A percentile compares a stretch with the other conserved stretches of the same genome.
phyloP scores from a whole-genome alignment of 2,888 invertebrate genomes.

The Ornithoptera alexandrae region DNA sequence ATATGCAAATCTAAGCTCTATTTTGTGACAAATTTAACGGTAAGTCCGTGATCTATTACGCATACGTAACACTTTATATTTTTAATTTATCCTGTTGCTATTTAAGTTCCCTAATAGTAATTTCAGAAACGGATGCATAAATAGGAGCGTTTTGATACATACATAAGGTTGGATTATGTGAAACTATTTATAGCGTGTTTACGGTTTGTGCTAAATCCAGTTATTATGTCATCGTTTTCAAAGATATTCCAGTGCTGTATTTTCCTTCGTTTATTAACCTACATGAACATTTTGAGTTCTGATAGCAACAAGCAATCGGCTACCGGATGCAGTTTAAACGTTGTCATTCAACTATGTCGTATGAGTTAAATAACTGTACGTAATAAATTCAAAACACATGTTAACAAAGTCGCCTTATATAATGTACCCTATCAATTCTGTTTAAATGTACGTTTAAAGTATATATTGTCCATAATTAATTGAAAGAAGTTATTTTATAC shows the following conservation, averaged over 20 bases:
- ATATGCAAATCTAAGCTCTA: slow-evolving; percentile 7
- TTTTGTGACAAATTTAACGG: neutral
- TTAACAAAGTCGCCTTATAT: neutral
- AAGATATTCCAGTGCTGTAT: slow-evolving; percentile 6
- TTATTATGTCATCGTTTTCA: slow-evolving; percentile 20
- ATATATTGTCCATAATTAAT: neutral
- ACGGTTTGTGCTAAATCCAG: slow-evolving; percentile 15
- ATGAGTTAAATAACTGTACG: slow-evolving; percentile 10
- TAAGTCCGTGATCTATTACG: slow-evolving; percentile 5
- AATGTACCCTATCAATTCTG: neutral
- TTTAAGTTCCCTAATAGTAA: slow-evolving; percentile 7
- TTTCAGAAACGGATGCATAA: slow-evolving; percentile 18
- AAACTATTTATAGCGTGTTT: slow-evolving; percentile 19
- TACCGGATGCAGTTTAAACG: slow-evolving; percentile 14
- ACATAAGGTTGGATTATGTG: slow-evolving; percentile 6
- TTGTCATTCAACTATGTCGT: slow-evolving; percentile 20
- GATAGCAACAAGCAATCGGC: slow-evolving; percentile 4
- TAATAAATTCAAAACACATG: slow-evolving; percentile 9
- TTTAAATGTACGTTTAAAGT: neutral
- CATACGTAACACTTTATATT: neutral
- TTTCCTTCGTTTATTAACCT: slow-evolving; percentile 16
- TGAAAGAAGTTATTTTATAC: neutral
- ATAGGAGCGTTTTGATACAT: slow-evolving; percentile 13
- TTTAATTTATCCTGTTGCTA: neutral
- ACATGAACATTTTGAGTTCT: slow-evolving; percentile 15